Percentiles rank a stretch among this genome's conserved stretches.
Conservation (phyloP, 1,140 invertebrate species). For the Pogonognathellus flavescens region DNA sequence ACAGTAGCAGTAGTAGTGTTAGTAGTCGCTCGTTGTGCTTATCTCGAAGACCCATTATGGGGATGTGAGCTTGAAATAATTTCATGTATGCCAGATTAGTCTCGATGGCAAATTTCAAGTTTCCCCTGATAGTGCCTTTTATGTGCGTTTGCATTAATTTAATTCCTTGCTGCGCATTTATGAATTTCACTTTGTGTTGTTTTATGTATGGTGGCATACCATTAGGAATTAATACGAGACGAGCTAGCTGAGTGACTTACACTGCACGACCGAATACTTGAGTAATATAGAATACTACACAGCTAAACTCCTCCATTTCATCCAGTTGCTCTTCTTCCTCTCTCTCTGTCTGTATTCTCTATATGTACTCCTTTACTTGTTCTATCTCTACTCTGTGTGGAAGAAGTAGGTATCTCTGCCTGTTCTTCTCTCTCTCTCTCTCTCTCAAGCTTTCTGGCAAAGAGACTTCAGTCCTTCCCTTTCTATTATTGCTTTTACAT, state of each 20-base stretch:
- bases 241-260: constrained; percentile 43
- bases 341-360: constrained; percentile 1
- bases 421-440: no score
- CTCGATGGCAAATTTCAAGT: constrained; percentile 61
- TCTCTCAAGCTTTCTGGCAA: no score
- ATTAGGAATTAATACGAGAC: constrained; percentile 48
- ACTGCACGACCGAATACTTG: constrained; percentile 14
- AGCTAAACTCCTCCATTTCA: not conserved
- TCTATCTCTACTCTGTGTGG: no score
- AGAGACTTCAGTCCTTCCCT: not conserved
- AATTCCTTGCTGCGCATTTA: constrained; percentile 62
- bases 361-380: not conserved
- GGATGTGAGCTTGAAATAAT: constrained; percentile 62
- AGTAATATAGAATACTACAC: not conserved
- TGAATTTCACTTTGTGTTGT: constrained; percentile 58
- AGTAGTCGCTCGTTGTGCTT: constrained; percentile 40
- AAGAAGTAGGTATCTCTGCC: no score
- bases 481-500: constrained; percentile 36
- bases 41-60: constrained; percentile 59
- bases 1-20: not conserved
- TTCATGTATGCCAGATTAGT: constrained; percentile 61
- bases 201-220: constrained; percentile 48
- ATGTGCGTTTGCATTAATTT: constrained; percentile 63
- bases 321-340: not conserved
- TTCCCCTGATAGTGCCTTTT: constrained; percentile 60